Evolutionary conservation across 2,797 vertebrate species (phyloP).

Genomic region (Craterocephalus amniculus): DNA sequence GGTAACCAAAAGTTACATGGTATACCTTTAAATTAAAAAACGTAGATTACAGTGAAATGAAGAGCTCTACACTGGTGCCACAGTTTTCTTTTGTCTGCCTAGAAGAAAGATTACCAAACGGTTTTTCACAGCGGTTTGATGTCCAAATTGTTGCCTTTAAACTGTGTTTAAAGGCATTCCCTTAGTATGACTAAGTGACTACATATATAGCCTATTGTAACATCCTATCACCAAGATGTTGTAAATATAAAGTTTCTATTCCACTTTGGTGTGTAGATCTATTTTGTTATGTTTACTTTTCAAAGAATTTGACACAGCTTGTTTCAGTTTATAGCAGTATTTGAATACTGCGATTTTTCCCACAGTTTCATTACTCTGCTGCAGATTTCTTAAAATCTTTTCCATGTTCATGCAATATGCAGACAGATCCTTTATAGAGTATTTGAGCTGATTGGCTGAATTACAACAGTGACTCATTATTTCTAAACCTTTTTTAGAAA

Average conservation of each 20-base stretch:
- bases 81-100: not conserved
- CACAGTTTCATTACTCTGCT: conserved; percentile 17
- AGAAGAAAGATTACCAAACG: conserved; percentile 1
- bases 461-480: not conserved
- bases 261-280: conserved; percentile 26
- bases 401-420: conserved; percentile 3
- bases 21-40: too few species aligned
- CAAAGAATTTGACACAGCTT: conserved; percentile 16
- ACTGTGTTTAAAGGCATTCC: conserved; percentile 26
- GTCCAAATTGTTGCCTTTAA: conserved; percentile 24
- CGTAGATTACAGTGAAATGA: not conserved
- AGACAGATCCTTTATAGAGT: not conserved
- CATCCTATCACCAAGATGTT: conserved; percentile 26
- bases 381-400: conserved; percentile 8
- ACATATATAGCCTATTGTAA: conserved; percentile 23
- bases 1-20: too few species aligned
- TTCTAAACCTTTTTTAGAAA: not conserved
- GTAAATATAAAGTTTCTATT: conserved; percentile 45
- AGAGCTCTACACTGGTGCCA: not conserved
- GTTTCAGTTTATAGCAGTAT: conserved; percentile 19
- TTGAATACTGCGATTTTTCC: conserved; percentile 25
- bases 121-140: not conserved
- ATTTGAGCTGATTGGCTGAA: conserved; percentile 2
- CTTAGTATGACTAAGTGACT: conserved; percentile 20
- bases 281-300: conserved; percentile 17